Base-by-base conservation (phyloP, 2,113 vertebrate genomes). In the Sprattus sprattus region DNA sequence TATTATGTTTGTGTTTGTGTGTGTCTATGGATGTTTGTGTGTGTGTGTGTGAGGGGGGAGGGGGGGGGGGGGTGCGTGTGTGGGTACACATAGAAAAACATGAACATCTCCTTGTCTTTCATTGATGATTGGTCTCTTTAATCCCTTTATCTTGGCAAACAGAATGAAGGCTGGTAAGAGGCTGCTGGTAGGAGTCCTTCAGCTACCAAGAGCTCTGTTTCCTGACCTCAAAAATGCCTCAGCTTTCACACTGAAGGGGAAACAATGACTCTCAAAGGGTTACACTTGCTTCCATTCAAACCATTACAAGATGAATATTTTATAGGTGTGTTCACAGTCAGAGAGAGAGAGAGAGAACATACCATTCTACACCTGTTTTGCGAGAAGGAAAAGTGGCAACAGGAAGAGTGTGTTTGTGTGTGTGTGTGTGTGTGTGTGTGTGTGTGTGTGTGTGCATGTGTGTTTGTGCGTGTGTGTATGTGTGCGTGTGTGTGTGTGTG, bases 41-140 rank as follows among this genome's bases (percentile, higher is more conserved):
- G 54, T 60, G 54, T 60, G 54, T 60, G 54, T 64, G 60, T 22
- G 60, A 25, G 60, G 60, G n/a, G 18, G 39, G 39, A 2, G 1
- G 39, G 39, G 39, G 39, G 39, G 25, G 60, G n/a, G 60, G 64
- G 32, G 64, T 71, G 64, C 32, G 64, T 71, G 25, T 47, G 1
- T 13, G 81, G 25, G 39, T 2, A 39, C 39, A 39, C 2, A 39
- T 39, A 39, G 39, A 39, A 71, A 71, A 32, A 71, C 64, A 71
- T 71, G 64, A 10, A 32, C 25, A 32, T 10, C 25, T 67, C n/a
- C 64, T 71, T 71, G 64, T 71, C n/a, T 32, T 71, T 71, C 57
- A 82, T 46, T 85, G 11, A 85, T n/a, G 32, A 45, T 32, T 45
- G 46, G 45, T 22, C 39, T 86, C 64, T 54, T 45, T 83, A 22